Percentiles rank a stretch among this genome's conserved stretches.
These are phyloP conservation scores for Glossophaga mutica DNA, from an alignment of 2,797 vertebrate genomes.

Conservation along the genomic window DNA sequence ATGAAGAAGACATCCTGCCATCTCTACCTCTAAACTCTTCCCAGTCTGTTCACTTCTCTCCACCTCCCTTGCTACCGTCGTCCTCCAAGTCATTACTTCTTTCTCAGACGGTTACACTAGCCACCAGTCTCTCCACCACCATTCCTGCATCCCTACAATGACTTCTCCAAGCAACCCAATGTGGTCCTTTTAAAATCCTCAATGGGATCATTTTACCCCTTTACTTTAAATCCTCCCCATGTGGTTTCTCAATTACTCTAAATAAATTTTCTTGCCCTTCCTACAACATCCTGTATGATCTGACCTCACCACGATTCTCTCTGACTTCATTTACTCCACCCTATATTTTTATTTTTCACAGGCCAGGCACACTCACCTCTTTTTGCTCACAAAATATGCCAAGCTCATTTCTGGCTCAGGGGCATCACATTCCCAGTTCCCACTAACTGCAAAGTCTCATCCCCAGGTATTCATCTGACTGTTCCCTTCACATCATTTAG, in stretches of 20 bases:
- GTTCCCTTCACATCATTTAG: neutral
- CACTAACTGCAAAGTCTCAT: neutral
- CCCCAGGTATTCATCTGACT: neutral
- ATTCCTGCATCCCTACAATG: neutral
- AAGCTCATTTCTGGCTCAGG: neutral
- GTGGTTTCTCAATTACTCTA: neutral
- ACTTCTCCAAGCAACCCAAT: neutral
- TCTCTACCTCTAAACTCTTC: neutral
- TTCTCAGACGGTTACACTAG: neutral
- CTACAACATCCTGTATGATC: neutral
- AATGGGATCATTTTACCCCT: neutral
- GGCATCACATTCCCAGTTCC: neutral
- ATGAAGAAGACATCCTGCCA: neutral
- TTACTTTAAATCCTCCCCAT: neutral
- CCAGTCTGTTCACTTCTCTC: neutral
- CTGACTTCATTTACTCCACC: neutral
- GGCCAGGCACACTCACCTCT: neutral
- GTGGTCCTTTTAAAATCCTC: neutral
- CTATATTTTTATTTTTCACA: neutral
- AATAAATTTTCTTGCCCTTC: neutral
- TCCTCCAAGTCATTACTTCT: neutral
- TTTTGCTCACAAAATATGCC: neutral
- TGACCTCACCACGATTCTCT: neutral
- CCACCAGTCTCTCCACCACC: neutral
- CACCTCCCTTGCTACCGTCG: neutral